Evolutionary conservation across 2,888 invertebrate genomes (phyloP), one percentile per base, ranked within the genome.

Genomic region (Stictocephala bisonia): DNA sequence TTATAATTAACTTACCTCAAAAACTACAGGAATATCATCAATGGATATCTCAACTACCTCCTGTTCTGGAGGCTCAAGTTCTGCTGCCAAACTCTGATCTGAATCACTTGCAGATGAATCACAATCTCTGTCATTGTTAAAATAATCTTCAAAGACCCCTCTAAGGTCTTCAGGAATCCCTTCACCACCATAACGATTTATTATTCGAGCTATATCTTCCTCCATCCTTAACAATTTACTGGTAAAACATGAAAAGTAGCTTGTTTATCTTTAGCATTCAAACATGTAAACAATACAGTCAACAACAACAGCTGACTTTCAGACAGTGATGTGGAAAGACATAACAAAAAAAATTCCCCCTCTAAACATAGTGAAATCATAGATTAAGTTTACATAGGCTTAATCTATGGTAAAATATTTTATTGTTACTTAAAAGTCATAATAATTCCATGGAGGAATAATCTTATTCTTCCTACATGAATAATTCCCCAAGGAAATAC

Each of bases 401-500:
- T 35, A 35, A 35, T 35, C 35, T 35, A 35, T 35, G 35, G 35
- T 35, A 35, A 35, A 44, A 9, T 44, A 44, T 44, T 44, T 6
- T 44, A 44, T 44, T 44, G 44, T 44, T 44, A 44, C 44, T 44
- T 44, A 44, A 44, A 44, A 7, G n/a, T 44, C 44, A 44, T 44
- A 44, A 44, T 44, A 44, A 44, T 44, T 9, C 35, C 35, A 35
- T 35, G 35, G 35, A 35, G n/a, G 6, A 44, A 44, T 44, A 44
- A 44, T 44, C 44, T 9, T 44, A 44, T 18, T 18, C 4, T 18
- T 18, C n/a, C 53, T 7, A 9, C 3, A 53, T 53, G 26, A 53
- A 53, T 44, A 44, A 22, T 20, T 26, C 53, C 26, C 53, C 22
- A 53, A 53, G 53, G 53, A 53, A n/a, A 53, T 53, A 53, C 53